Evolutionary conservation across 2,797 vertebrate genomes (phyloP), one percentile per base, ranked within the genome.

Genomic region (Scyliorhinus canicula): DNA sequence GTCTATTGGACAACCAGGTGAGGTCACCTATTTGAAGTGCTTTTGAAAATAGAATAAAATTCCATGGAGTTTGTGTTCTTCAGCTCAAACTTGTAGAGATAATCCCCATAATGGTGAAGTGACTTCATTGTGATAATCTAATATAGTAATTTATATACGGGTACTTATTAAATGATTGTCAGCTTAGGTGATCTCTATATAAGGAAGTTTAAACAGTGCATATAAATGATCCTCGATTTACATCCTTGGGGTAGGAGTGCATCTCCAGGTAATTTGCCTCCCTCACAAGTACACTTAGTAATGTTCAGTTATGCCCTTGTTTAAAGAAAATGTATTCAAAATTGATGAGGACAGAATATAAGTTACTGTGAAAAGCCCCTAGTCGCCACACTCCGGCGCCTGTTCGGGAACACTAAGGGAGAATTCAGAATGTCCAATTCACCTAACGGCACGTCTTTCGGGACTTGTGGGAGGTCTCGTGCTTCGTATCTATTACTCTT

Each of bases 111-210:
- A 16, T n/a, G 14, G 52, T 88, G 47, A 85, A 85, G 12, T 85
- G 24, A 85, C n/a, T 26, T 24, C 82, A 47, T 6, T 82, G 14
- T 86, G 26, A 86, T 55, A 86, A 55, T 55, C 35, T 55, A 16
- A n/a, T 19, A n/a, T 35, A 35, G 52, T 57, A 57, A 60, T 88
- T 88, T 35, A 1, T 2, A 82, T 90, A 63, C 16, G 86, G 16
- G 35, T 35, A 90, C 7, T 35, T 90, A 6, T 63, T 63, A 21
- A 21, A 88, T 24, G 6, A n/a, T 60, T n/a, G 96, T 69, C 6
- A 93, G 65, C 63, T 95, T 88, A 95, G 88, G 95, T 65, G 11
- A 84, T 26, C 35, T 19, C 50, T 82, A 28, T 8, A 16, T 47
- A 79, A 95, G 69, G n/a, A 77, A 79, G 69, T 24, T 55, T 74